Conservation (phyloP, 1,140 invertebrate species). For the Xylocopa sonorina region DNA sequence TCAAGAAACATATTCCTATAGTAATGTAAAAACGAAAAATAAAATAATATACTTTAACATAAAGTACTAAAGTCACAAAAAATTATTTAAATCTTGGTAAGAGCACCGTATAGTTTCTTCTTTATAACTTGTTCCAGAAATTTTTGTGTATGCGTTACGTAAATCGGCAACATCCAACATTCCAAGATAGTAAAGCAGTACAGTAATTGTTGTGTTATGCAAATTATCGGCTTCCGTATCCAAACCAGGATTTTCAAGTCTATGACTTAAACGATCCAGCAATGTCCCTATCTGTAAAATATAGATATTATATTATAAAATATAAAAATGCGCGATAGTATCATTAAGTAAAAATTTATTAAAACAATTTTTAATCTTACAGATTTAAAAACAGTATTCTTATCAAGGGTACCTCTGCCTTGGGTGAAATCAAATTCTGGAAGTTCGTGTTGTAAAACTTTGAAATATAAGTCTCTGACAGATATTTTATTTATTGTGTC, state of each 20-base stretch:
- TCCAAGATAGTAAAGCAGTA: constrained; percentile 75
- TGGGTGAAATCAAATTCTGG: constrained; percentile 77
- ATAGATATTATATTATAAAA: constrained; percentile 21
- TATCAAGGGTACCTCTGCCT: constrained; percentile 72
- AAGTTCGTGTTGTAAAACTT: constrained; percentile 74
- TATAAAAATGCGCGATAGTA: neutral
- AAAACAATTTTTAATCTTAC: too few species aligned
- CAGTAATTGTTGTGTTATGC: constrained; percentile 78
- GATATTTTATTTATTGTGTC: constrained; percentile 62
- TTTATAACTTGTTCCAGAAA: constrained; percentile 80
- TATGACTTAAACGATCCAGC: constrained; percentile 77
- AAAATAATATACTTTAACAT: constrained; percentile 1
- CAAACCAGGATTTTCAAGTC: constrained; percentile 79
- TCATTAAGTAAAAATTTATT: neutral
- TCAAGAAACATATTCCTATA: constrained; percentile 87
- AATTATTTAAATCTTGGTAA: constrained; percentile 15
- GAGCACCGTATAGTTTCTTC: constrained; percentile 79
- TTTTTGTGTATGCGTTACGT: constrained; percentile 73
- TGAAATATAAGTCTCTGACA: constrained; percentile 54
- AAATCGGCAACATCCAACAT: constrained; percentile 75
- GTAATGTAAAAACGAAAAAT: constrained; percentile 28
- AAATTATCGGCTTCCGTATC: constrained; percentile 77
- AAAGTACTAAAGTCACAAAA: neutral
- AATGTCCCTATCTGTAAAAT: constrained; percentile 73
- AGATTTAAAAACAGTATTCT: constrained; percentile 72